These are phyloP conservation scores for Deroplatys truncata DNA, from an alignment of 2,888 invertebrate genomes.

Conservation along the genomic window DNA sequence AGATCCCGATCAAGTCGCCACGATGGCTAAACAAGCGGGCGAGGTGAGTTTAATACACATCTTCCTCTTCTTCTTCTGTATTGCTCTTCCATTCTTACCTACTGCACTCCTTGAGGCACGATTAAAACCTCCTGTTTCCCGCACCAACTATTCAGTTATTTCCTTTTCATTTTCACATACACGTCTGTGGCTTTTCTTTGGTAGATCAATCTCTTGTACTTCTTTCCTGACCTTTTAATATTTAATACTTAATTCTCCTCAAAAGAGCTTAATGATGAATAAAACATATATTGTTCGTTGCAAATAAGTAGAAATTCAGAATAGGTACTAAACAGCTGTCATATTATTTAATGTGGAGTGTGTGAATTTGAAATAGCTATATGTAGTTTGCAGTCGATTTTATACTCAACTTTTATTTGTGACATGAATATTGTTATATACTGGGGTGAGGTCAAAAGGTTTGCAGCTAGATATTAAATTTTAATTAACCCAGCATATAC, in stretches of 20 bases:
- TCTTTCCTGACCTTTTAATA: not conserved
- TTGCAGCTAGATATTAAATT: too few species aligned
- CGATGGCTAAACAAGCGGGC: constrained; percentile 92
- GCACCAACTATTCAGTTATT: not conserved
- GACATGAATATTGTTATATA: too few species aligned
- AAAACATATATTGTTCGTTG: not conserved
- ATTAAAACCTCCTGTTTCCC: not conserved
- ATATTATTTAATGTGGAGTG: too few species aligned
- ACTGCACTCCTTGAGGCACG: not conserved
- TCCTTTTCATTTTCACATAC: not conserved
- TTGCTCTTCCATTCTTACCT: not conserved
- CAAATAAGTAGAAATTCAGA: not conserved
- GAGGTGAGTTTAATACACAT: constrained; percentile 68
- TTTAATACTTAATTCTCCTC: not conserved
- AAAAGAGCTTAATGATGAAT: not conserved
- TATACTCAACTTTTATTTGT: too few species aligned
- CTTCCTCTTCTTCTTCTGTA: not conserved
- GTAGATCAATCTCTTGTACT: not conserved
- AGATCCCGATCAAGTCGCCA: constrained; percentile 88
- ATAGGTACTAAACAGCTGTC: too few species aligned
- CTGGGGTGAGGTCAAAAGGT: too few species aligned
- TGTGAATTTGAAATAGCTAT: too few species aligned
- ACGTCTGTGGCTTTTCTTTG: not conserved
- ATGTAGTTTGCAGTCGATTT: too few species aligned
- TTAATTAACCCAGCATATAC: too few species aligned